Evolutionary conservation across 1,140 invertebrate genomes (phyloP).

Genomic region (Oscheius sp.): DNA sequence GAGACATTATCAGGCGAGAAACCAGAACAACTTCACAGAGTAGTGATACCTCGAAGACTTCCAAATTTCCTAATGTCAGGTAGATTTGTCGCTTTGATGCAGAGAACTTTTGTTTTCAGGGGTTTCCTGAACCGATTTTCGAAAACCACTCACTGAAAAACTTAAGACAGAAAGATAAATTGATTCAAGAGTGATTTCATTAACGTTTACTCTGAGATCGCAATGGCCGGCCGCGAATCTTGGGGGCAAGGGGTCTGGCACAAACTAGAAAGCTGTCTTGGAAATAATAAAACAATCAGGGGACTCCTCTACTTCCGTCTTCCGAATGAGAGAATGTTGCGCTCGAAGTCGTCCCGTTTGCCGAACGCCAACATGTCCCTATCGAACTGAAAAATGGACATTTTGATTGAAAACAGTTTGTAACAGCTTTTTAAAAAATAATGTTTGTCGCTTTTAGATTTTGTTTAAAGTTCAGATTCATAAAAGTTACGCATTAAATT

Average conservation of each 20-base stretch:
- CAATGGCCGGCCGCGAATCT: no score
- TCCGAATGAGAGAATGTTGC: not conserved
- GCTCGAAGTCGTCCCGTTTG: conserved; percentile 1
- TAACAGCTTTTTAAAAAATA: no score
- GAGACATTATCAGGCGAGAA: not conserved
- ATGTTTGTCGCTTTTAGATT: no score
- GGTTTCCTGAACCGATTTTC: not conserved
- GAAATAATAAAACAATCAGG: no score
- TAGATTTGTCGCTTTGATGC: not conserved
- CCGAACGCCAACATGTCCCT: not conserved
- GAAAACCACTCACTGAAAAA: not conserved
- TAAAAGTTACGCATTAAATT: no score
- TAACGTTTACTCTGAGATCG: no score
- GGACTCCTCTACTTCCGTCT: conserved; percentile 6
- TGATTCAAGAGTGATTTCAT: no score
- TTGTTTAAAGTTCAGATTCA: no score
- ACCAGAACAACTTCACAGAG: not conserved
- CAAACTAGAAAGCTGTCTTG: no score
- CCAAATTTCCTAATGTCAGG: not conserved
- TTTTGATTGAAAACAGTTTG: no score
- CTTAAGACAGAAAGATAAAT: not conserved
- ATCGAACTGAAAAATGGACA: conserved; percentile 7
- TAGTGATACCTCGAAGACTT: not conserved
- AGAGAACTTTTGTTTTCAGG: not conserved
- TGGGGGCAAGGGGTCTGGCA: no score